A percentile compares a stretch with the other conserved stretches of the same genome.
Evolutionary conservation across 2,113 vertebrate genomes (phyloP).

Genomic region (Andinoacara biseriatus): DNA sequence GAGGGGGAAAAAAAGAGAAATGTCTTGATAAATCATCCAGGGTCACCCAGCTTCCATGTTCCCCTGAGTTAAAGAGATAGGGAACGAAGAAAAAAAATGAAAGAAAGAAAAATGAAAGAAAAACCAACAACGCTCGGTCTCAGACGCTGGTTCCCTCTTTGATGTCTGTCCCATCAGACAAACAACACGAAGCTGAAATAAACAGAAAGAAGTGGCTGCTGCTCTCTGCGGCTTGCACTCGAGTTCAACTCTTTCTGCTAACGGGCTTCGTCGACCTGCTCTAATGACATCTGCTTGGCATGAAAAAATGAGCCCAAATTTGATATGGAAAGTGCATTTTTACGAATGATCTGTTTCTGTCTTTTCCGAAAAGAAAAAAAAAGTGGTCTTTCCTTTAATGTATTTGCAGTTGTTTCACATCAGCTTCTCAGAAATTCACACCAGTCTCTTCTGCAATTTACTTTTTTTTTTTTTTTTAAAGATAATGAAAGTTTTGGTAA

Average conservation of each 20-base stretch:
- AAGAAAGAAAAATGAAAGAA: slow-evolving; percentile 37
- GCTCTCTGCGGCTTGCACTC: not conserved
- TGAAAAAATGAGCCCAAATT: not conserved
- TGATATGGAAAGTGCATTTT: not conserved
- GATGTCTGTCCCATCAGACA: slow-evolving; percentile 55
- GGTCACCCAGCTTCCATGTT: slow-evolving; percentile 70
- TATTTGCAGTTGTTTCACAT: not conserved
- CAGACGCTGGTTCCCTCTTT: slow-evolving; percentile 35
- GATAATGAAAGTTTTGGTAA: too few relatives aligned
- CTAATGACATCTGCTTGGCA: not conserved
- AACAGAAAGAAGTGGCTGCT: slow-evolving; percentile 60
- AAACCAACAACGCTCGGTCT: slow-evolving; percentile 19
- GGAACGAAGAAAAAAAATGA: not conserved
- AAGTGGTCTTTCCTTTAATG: not conserved
- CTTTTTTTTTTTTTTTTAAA: not conserved
- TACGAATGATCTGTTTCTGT: not conserved
- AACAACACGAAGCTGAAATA: slow-evolving; percentile 41
- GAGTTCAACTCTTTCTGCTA: not conserved
- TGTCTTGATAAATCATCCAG: slow-evolving; percentile 61
- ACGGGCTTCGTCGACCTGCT: not conserved
- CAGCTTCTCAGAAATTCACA: not conserved
- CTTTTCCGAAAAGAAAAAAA: not conserved
- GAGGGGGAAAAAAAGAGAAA: slow-evolving; percentile 14
- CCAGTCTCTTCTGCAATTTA: not conserved
- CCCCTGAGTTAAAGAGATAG: slow-evolving; percentile 45